These are phyloP conservation scores for Halcyon leucocephala DNA, from an alignment of 2,797 vertebrate species.

Conservation along the genomic window DNA sequence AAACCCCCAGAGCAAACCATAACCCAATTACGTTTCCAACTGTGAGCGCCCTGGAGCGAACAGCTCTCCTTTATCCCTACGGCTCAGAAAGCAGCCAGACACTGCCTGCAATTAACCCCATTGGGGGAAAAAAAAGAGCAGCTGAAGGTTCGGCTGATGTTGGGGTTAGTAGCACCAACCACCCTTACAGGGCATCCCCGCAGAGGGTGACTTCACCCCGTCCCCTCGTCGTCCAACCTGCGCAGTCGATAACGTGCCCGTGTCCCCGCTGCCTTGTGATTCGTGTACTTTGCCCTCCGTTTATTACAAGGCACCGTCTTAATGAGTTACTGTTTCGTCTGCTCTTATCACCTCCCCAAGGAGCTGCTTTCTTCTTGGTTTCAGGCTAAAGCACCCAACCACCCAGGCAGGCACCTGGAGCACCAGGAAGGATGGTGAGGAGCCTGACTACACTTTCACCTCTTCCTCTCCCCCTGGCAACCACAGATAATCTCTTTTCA, in stretches of 20 bases:
- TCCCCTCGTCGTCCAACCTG: not conserved
- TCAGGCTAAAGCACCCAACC: not conserved
- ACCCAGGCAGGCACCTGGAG: accelerated
- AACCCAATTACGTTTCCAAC: not conserved
- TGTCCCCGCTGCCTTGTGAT: not conserved
- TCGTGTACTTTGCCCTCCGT: not conserved
- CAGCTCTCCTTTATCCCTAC: not conserved
- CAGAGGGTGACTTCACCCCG: accelerated
- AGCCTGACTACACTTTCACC: accelerated
- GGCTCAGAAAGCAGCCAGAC: not conserved
- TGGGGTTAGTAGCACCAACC: not conserved
- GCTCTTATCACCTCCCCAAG: not conserved
- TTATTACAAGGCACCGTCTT: not conserved
- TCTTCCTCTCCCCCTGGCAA: not conserved
- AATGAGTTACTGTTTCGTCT: constrained; percentile 56
- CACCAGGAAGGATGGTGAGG: not conserved
- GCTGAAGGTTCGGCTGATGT: not conserved
- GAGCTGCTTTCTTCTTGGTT: not conserved
- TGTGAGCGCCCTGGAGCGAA: not conserved
- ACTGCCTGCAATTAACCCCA: not conserved
- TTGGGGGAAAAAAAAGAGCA: not conserved
- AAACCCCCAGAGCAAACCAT: too few relatives aligned
- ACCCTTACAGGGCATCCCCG: not conserved
- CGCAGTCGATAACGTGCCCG: accelerated
- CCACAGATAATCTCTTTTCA: not conserved